These are phyloP conservation scores for Onychomys torridus DNA, from an alignment of 2,797 vertebrate genomes.

Conservation along the genomic window DNA sequence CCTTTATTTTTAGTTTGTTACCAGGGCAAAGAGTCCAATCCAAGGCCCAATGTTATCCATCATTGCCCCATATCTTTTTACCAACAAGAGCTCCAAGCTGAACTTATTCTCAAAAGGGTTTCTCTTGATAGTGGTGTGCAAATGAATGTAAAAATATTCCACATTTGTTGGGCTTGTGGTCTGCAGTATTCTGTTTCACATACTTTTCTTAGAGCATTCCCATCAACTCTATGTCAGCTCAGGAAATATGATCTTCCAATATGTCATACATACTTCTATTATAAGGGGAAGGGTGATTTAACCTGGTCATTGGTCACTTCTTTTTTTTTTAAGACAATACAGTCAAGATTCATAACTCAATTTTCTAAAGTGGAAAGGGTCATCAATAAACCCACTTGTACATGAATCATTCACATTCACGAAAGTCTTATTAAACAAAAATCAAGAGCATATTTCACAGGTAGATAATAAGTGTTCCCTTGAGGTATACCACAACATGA, in stretches of 20 bases:
- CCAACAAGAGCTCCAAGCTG: background rate
- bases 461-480: background rate
- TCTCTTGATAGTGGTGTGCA: background rate
- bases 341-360: background rate
- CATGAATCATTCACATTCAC: background rate
- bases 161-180: background rate
- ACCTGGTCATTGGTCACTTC: background rate
- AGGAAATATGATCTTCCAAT: background rate
- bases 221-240: background rate
- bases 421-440: constrained; percentile 37
- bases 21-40: background rate
- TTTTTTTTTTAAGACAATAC: background rate
- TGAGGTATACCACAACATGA: constrained; percentile 1
- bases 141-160: background rate
- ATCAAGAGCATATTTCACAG: constrained; percentile 21
- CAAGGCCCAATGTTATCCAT: background rate
- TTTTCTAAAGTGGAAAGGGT: background rate
- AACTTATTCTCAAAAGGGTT: background rate
- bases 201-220: background rate
- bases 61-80: background rate
- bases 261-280: background rate
- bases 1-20: background rate
- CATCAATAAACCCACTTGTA: background rate
- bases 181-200: background rate
- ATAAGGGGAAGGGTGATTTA: background rate